phyloP scores from a whole-genome alignment of 2,113 vertebrate genomes.

The Epinephelus cyanopodus region DNA sequence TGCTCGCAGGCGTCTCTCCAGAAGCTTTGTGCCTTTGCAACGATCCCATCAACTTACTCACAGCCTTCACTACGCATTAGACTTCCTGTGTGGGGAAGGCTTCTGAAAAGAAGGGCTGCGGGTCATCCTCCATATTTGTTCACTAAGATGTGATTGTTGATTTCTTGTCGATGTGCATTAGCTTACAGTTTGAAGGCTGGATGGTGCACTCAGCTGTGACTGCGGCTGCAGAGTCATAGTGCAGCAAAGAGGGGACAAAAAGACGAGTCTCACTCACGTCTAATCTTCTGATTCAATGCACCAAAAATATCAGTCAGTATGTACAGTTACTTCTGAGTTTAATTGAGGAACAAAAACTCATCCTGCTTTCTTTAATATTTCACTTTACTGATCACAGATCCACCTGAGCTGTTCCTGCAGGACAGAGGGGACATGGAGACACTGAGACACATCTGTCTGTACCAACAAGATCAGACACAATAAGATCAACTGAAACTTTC shows the following conservation, averaged over 20 bases:
- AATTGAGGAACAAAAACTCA: too few species aligned
- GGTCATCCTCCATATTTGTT: slow-evolving; percentile 31
- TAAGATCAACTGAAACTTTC: too few species aligned
- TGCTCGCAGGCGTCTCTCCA: slow-evolving; percentile 25
- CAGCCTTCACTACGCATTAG: slow-evolving; percentile 63
- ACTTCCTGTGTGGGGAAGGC: slow-evolving; percentile 10
- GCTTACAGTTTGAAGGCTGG: slow-evolving; percentile 38
- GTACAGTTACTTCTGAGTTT: too few species aligned
- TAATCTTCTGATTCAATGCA: background rate
- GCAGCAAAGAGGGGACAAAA: background rate
- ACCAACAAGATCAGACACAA: too few species aligned
- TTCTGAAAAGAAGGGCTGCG: slow-evolving; percentile 1
- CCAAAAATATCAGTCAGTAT: background rate
- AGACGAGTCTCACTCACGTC: background rate
- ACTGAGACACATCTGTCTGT: too few species aligned
- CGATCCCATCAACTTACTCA: slow-evolving; percentile 47
- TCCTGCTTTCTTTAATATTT: too few species aligned
- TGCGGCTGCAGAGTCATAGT: background rate
- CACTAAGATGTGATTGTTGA: slow-evolving; percentile 41
- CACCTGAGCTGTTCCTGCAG: too few species aligned
- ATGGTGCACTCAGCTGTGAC: background rate
- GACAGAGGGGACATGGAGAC: too few species aligned
- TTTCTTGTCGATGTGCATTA: slow-evolving; percentile 63
- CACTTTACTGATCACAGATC: too few species aligned
- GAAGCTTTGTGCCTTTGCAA: slow-evolving; percentile 54